phyloP scores from a whole-genome alignment of 2,797 vertebrate species.

The Pseudocheirus occidentalis region DNA sequence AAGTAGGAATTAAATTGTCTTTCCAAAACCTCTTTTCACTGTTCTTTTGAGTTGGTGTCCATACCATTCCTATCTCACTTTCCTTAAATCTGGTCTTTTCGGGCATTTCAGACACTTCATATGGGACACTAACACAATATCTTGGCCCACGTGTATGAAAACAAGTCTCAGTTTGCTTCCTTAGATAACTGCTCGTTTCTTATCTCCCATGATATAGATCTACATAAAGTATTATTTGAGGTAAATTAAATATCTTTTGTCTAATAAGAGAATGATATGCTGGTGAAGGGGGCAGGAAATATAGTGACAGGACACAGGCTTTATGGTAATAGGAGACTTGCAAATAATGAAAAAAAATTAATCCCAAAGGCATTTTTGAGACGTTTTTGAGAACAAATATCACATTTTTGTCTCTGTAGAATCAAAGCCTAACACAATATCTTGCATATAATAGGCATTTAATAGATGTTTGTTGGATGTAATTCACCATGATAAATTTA shows the following conservation, averaged over 20 bases:
- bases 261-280: slow-evolving; percentile 1
- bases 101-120: background rate
- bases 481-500: background rate
- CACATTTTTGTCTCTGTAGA: background rate
- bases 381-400: background rate
- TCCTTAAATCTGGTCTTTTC: background rate
- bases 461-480: background rate
- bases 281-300: slow-evolving; percentile 17
- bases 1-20: background rate
- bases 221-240: background rate
- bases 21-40: background rate
- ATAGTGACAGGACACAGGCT: background rate
- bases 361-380: background rate
- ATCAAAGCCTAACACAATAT: background rate
- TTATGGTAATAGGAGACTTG: background rate
- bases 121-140: background rate
- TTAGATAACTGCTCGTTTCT: background rate
- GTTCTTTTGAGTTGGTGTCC: background rate
- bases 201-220: background rate
- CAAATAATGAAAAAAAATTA: background rate
- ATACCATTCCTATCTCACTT: background rate
- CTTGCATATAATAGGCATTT: background rate
- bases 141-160: background rate
- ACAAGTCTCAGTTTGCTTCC: background rate
- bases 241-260: slow-evolving; percentile 17